Percentiles rank a stretch among this genome's conserved stretches.
These are phyloP conservation scores for Galaxea fascicularis DNA, from an alignment of 92 coral and sea anemone species.

Conservation along the genomic window DNA sequence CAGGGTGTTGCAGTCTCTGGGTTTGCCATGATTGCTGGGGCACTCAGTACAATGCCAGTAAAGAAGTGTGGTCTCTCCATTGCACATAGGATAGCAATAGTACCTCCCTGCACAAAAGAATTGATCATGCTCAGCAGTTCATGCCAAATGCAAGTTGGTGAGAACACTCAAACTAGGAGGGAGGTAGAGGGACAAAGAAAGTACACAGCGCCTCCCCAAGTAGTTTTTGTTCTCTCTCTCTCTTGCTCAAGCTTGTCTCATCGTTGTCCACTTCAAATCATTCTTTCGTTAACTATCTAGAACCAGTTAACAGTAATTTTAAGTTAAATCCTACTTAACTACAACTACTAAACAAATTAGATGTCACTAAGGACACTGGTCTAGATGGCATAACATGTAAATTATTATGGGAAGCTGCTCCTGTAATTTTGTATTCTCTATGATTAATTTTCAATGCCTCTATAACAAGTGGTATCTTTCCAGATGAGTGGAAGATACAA, in stretches of 20 bases:
- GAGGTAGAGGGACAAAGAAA: too few relatives aligned
- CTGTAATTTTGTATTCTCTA: slow-evolving; percentile 2
- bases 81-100: slow-evolving; percentile 88
- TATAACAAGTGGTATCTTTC: not conserved
- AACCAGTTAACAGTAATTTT: too few relatives aligned
- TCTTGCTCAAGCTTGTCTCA: too few relatives aligned
- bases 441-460: not conserved
- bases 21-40: slow-evolving; percentile 84
- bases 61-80: slow-evolving; percentile 89
- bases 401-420: not conserved
- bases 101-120: slow-evolving; percentile 77
- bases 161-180: not conserved
- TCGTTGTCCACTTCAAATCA: too few relatives aligned
- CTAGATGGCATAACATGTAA: not conserved
- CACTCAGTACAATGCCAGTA: slow-evolving; percentile 84
- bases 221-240: too few relatives aligned
- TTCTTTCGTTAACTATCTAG: too few relatives aligned
- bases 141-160: not conserved
- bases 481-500: too few relatives aligned
- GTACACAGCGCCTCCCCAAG: too few relatives aligned
- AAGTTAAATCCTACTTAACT: too few relatives aligned
- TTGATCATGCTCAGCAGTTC: not conserved
- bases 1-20: slow-evolving; percentile 77
- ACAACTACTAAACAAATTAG: too few relatives aligned
- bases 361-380: too few relatives aligned